Conservation (phyloP, 2,113 vertebrate species). For the Euleptes europaea region DNA sequence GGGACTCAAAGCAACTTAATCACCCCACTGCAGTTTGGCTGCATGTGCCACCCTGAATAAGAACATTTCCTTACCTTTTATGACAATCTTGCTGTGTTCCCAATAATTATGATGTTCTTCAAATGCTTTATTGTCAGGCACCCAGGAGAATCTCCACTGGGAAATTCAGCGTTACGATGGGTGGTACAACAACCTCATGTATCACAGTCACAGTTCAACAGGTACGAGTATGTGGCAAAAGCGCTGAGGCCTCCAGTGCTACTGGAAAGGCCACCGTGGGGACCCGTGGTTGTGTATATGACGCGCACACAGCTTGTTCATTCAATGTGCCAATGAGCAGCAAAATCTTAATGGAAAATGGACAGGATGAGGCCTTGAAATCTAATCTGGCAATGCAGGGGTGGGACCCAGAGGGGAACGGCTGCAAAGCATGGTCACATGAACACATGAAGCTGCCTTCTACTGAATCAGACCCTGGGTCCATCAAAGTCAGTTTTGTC, state of each 20-base stretch:
- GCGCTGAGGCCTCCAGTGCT: background rate
- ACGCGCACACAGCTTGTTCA: background rate
- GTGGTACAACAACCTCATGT: constrained; percentile 94
- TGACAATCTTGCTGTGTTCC: background rate
- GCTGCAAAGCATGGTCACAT: too few species aligned
- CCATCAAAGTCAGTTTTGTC: too few species aligned
- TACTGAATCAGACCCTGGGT: too few species aligned
- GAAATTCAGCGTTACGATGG: constrained; percentile 93
- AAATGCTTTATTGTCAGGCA: constrained; percentile 66
- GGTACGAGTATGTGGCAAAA: constrained; percentile 70
- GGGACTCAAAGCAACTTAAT: too few species aligned
- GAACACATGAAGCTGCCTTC: too few species aligned
- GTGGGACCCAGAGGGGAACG: too few species aligned
- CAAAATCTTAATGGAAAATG: background rate
- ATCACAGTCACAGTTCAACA: constrained; percentile 78
- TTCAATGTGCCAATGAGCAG: background rate
- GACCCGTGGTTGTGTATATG: background rate
- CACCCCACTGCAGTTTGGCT: too few species aligned
- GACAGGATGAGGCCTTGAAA: background rate
- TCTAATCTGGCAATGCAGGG: background rate
- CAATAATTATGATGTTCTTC: background rate
- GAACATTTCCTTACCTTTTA: background rate
- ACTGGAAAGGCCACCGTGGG: background rate
- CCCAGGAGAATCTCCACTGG: constrained; percentile 73
- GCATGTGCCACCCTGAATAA: background rate